Percentiles rank a stretch among this genome's conserved stretches.
Evolutionary conservation across 2,797 vertebrate species (phyloP).

Genomic region (Poecile montanus): DNA sequence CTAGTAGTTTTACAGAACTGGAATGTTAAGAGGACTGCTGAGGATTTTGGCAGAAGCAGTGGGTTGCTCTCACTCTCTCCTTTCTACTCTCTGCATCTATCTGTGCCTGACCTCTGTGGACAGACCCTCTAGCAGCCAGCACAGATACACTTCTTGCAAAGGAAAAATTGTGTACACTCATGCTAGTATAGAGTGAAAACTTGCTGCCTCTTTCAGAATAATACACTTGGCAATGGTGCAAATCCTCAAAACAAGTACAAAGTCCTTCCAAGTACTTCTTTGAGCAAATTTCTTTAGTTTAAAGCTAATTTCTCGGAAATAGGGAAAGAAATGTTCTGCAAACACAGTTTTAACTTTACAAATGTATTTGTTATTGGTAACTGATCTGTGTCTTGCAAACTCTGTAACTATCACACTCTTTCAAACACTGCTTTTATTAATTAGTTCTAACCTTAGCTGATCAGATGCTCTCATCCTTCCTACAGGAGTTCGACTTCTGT

Average conservation of each 20-base stretch:
- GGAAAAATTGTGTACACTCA: not conserved
- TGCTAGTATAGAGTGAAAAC: not conserved
- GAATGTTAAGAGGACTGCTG: not conserved
- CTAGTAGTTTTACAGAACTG: not conserved
- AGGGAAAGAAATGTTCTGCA: not conserved
- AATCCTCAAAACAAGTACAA: constrained; percentile 27
- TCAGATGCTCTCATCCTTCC: not conserved
- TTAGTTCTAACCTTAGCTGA: not conserved
- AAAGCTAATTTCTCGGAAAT: not conserved
- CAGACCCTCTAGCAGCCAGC: not conserved
- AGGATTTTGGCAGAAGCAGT: not conserved
- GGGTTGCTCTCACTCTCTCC: not conserved
- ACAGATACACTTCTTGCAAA: not conserved
- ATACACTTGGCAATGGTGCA: not conserved
- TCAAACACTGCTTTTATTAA: not conserved
- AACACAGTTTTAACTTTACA: not conserved
- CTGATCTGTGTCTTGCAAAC: not conserved
- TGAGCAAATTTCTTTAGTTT: not conserved
- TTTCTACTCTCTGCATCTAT: not conserved
- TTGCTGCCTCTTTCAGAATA: not conserved
- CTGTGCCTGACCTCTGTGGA: not conserved
- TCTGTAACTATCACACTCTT: not conserved
- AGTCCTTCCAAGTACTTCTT: not conserved
- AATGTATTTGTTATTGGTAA: not conserved
- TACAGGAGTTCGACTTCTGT: not conserved